Percentiles rank a stretch among this genome's conserved stretches.
phyloP scores from a whole-genome alignment of 1,140 invertebrate species.

The Heliothis virescens region DNA sequence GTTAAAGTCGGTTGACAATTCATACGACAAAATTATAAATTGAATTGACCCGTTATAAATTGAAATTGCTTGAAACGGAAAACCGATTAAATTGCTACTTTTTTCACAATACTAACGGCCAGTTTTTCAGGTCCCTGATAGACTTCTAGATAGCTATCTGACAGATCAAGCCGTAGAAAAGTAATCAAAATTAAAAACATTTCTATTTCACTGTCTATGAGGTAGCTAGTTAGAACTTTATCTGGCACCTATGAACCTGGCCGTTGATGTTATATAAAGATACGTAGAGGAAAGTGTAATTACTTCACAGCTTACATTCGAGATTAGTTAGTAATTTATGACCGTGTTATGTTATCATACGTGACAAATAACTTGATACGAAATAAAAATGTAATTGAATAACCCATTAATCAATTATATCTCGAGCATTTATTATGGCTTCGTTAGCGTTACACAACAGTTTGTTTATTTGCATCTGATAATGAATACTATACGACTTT shows the following conservation, averaged over 20 bases:
- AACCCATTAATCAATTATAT: conserved; percentile 55
- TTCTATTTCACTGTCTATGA: too few relatives aligned
- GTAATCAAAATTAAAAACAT: too few relatives aligned
- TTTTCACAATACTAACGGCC: background rate
- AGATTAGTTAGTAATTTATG: conserved; percentile 16
- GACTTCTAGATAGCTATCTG: too few relatives aligned
- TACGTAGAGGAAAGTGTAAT: background rate
- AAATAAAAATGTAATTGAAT: conserved; percentile 48
- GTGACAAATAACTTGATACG: conserved; percentile 42
- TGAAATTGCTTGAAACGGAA: conserved; percentile 2
- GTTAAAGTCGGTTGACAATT: background rate
- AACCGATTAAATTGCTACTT: background rate
- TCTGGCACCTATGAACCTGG: background rate
- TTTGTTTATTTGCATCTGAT: conserved; percentile 50
- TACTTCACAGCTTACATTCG: background rate
- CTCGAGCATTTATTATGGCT: conserved; percentile 55
- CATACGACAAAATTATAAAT: background rate
- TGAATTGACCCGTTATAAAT: conserved; percentile 18
- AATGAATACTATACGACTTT: conserved; percentile 1
- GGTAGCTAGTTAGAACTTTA: too few relatives aligned
- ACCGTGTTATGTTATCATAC: conserved; percentile 27
- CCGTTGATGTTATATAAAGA: background rate
- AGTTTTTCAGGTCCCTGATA: too few relatives aligned
- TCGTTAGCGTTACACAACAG: conserved; percentile 49
- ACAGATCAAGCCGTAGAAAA: too few relatives aligned